Base-by-base conservation (phyloP, 2,888 invertebrate species). In the Pammene aurita region DNA sequence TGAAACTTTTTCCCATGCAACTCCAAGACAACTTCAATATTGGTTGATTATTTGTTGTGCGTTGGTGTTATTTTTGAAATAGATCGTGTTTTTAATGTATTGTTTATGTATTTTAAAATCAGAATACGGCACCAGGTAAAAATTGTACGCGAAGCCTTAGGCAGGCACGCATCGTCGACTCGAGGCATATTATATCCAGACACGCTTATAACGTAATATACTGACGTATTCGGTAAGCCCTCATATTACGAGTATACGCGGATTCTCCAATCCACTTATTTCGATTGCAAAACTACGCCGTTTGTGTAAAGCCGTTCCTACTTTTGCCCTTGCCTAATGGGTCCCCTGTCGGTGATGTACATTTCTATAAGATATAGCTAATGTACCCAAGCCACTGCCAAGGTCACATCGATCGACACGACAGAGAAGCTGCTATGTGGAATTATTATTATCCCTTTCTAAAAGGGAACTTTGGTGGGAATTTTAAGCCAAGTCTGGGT, bases 381-480 rank as follows among this genome's bases (percentile, higher is more conserved):
- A 79, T 73, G 67, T 74, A 74, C 77, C 75, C 83, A 86, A 67
- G 71, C 71, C 77, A 89, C 80, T 88, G 89, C 84, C 90, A 90
- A 90, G 90, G 90, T 90, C 89, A 83, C 80, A 90, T 89, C 89
- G 90, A 90, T 86, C 86, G 80, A 73, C 16, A 75, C 42, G 80
- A 84, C 56, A 69, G 80, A 74, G 85, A 83, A 70, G 72, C 60
- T 65, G 66, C 63, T 80, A 81, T 76, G 52, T 70, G 67, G 72
- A 67, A 69, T 58, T 69, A 72, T 66, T 42, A 67, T 71, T 72
- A 44, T 78, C 79, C 72, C 76, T 75, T 72, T 85, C 78, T 63
- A 64, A 54, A 68, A 73, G 72, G 68, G 55, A 67, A 69, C 35
- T 61, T 38, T 62, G 54, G 71, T 66, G 73, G 67, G 72, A 72